Evolutionary conservation across 2,888 invertebrate species (phyloP).

Genomic region (Scotopteryx bipunctaria): DNA sequence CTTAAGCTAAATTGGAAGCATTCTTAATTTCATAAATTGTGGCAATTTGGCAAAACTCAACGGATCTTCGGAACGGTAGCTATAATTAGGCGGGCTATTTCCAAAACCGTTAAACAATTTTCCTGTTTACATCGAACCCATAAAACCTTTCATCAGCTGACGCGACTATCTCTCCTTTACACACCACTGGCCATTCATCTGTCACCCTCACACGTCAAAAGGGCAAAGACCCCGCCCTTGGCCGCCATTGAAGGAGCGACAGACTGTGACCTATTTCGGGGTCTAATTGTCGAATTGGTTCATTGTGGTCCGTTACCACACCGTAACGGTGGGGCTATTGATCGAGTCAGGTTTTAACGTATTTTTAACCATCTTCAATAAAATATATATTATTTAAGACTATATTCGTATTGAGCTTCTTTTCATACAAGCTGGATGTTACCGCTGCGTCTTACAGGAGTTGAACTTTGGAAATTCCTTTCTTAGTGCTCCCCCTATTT

Average conservation of each 20-base stretch:
- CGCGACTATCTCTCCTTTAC: slow-evolving; percentile 38
- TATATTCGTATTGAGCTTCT: too few species aligned
- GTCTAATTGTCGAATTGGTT: slow-evolving; percentile 43
- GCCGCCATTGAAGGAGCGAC: slow-evolving; percentile 50
- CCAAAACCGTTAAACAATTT: slow-evolving; percentile 17
- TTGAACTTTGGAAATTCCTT: too few species aligned
- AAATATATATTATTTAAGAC: too few species aligned
- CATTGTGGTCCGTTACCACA: slow-evolving; percentile 18
- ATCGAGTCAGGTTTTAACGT: too few species aligned
- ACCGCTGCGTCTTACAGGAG: too few species aligned
- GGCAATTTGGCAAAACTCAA: slow-evolving; percentile 4
- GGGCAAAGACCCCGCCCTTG: slow-evolving; percentile 63
- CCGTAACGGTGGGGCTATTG: slow-evolving; percentile 11
- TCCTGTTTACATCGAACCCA: slow-evolving; percentile 4
- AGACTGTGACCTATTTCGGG: slow-evolving; percentile 58
- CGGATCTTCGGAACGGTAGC: slow-evolving; percentile 10
- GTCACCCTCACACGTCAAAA: slow-evolving; percentile 38
- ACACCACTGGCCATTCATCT: slow-evolving; percentile 26
- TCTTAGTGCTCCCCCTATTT: too few species aligned
- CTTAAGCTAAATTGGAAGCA: too few species aligned
- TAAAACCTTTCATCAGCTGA: slow-evolving; percentile 40
- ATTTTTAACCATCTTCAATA: too few species aligned
- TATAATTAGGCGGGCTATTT: slow-evolving; percentile 10
- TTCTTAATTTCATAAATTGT: background rate
- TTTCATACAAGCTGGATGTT: too few species aligned